A percentile compares a stretch with the other conserved stretches of the same genome.
phyloP scores from a whole-genome alignment of 2,797 vertebrate genomes.

The Bovichtus variegatus region DNA sequence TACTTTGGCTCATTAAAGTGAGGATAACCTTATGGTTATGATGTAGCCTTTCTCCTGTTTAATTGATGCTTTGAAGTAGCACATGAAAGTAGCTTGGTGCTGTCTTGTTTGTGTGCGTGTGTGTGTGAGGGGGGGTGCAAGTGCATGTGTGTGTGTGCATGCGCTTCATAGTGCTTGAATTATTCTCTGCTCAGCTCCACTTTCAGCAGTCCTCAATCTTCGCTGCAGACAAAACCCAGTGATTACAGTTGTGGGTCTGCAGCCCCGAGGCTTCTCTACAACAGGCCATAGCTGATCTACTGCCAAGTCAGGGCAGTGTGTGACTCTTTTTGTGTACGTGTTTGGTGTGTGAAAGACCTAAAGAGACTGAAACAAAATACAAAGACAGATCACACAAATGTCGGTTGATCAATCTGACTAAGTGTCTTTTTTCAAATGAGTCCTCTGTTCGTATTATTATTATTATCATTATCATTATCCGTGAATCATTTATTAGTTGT shows the following conservation, averaged over 20 bases:
- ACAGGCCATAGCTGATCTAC: constrained; percentile 64
- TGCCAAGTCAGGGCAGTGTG: constrained; percentile 42
- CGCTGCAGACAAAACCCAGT: constrained; percentile 70
- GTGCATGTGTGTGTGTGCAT: constrained; percentile 38
- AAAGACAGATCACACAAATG: constrained; percentile 5
- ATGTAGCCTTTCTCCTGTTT: constrained; percentile 71
- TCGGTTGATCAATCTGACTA: neutral
- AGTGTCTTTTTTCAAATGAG: neutral
- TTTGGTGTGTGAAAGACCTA: constrained; percentile 32
- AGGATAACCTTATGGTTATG: constrained; percentile 75
- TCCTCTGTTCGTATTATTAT: neutral
- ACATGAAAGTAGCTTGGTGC: constrained; percentile 70
- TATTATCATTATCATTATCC: neutral
- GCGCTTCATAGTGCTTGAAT: constrained; percentile 51
- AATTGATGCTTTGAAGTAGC: constrained; percentile 82
- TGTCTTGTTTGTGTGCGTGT: constrained; percentile 27
- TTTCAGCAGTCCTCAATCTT: constrained; percentile 73
- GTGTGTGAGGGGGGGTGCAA: constrained; percentile 38
- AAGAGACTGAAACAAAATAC: neutral
- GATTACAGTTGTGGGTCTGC: constrained; percentile 74
- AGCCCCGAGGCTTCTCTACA: constrained; percentile 59
- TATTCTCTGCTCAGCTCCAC: constrained; percentile 61
- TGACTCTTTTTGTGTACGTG: constrained; percentile 13
- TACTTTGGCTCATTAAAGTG: constrained; percentile 66
- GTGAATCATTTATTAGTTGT: neutral